Evolutionary conservation across 2,888 invertebrate genomes (phyloP), one percentile per base, ranked within the genome.

Genomic region (Beris morrisii): DNA sequence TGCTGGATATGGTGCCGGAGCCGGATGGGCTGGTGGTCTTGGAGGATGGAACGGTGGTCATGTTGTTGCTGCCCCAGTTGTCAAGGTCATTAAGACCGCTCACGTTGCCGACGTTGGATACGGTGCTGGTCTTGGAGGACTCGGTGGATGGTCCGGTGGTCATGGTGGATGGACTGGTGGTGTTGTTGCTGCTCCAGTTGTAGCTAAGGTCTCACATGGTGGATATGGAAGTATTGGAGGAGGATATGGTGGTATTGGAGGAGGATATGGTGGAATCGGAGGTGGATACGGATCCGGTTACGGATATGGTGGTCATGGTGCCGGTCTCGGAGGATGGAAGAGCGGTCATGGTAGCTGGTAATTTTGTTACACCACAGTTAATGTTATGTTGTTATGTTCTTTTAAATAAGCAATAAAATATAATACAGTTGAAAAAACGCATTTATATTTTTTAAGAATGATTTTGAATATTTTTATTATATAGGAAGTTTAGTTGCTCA

Each of bases 1-100:
- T 56, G 52, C 52, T 9, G 56, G 56, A 12, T 38, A 11, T 56
- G 38, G 44, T 28, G 44, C 56, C 4, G 55, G 55, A 57, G 11
- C 15, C 6, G 52, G 22, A 12, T 30, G 55, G 43, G 11, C 15
- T 11, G 52, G 22, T 11, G 52, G 52, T 6, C 28, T 30, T 53
- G 53, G 28, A 53, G 53, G 52, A 15, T 52, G 22, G n/a, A 28
- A 7, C 22, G 52, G 52, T 28, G 6, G 11, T 22, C 22, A 22
- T 22, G 22, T 3, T 22, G 22, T 22, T 3, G 22, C 22, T 3
- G 22, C 22, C 22, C 22, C 22, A 22, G 22, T 22, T 22, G 22
- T 22, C 22, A 22, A 22, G 22, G 22, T 22, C 22, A 22, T 38
- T 38, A 38, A 38, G 38, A 22, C 22, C 22, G 1, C 38, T 38